Conservation (phyloP, 1,140 invertebrate species). For the Trinorchestia longiramus region DNA sequence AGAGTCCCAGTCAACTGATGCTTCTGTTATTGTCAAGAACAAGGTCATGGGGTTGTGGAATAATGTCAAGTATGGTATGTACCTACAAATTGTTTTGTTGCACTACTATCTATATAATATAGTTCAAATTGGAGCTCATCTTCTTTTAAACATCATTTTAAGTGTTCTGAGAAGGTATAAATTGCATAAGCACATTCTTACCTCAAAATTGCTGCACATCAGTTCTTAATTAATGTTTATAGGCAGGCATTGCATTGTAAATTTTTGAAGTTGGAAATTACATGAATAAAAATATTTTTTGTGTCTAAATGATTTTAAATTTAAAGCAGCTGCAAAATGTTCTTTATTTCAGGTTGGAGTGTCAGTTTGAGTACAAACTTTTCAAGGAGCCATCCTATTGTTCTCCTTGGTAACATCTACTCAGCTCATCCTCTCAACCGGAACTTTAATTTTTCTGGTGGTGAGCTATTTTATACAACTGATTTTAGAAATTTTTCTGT, state of each 20-base stretch:
- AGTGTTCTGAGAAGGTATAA: neutral
- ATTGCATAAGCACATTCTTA: neutral
- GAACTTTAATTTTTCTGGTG: conserved; percentile 52
- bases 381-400: conserved; percentile 60
- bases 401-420: conserved; percentile 60
- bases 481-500: neutral
- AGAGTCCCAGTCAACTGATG: neutral
- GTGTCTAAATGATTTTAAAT: neutral
- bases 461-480: conserved; percentile 50
- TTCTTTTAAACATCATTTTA: neutral
- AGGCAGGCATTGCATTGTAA: neutral
- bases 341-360: conserved; percentile 59
- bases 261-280: neutral
- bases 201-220: neutral
- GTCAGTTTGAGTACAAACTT: conserved; percentile 63
- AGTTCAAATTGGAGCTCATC: neutral
- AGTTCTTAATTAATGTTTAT: neutral
- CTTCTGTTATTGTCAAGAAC: conserved; percentile 33
- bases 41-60: conserved; percentile 35
- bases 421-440: conserved; percentile 57
- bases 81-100: neutral
- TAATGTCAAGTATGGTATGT: conserved; percentile 49
- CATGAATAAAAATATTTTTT: neutral
- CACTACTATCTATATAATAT: neutral
- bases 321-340: neutral